Evolutionary conservation across 2,888 invertebrate species (phyloP).

Genomic region (Ormyrus labotus): DNA sequence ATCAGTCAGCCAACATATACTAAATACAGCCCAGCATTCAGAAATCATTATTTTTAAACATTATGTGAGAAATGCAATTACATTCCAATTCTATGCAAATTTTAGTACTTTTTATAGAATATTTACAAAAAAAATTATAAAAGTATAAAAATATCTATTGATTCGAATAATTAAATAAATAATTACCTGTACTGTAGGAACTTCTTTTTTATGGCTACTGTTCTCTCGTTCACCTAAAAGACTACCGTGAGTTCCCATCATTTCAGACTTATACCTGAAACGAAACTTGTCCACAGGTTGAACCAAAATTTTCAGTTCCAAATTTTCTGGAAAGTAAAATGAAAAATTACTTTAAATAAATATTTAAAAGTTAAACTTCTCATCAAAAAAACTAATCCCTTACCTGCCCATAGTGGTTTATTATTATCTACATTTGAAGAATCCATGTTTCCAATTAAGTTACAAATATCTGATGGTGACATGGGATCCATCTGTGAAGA

Average conservation of each 20-base stretch:
- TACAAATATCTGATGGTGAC: too few relatives aligned
- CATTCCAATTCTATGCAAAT: too few relatives aligned
- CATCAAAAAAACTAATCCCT: background rate
- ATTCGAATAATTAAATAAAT: background rate
- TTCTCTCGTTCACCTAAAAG: constrained; percentile 82
- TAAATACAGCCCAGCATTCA: too few relatives aligned
- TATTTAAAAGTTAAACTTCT: background rate
- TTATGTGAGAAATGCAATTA: too few relatives aligned
- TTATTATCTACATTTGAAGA: background rate
- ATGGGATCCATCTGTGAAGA: too few relatives aligned
- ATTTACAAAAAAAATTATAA: background rate
- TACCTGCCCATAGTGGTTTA: background rate
- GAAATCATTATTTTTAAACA: too few relatives aligned
- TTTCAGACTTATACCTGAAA: constrained; percentile 91
- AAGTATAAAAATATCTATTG: constrained; percentile 3
- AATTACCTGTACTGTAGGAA: constrained; percentile 85
- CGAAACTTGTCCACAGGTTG: constrained; percentile 89
- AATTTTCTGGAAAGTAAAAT: constrained; percentile 70
- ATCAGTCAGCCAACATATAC: too few relatives aligned
- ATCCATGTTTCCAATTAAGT: constrained; percentile 6
- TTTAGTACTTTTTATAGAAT: too few relatives aligned
- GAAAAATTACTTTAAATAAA: background rate
- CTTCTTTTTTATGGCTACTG: constrained; percentile 81
- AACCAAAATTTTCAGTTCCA: constrained; percentile 79
- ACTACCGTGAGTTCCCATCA: constrained; percentile 88